Percentiles rank a stretch among this genome's conserved stretches.
Evolutionary conservation across 2,113 vertebrate species (phyloP).

Genomic region (Noturus placidus): DNA sequence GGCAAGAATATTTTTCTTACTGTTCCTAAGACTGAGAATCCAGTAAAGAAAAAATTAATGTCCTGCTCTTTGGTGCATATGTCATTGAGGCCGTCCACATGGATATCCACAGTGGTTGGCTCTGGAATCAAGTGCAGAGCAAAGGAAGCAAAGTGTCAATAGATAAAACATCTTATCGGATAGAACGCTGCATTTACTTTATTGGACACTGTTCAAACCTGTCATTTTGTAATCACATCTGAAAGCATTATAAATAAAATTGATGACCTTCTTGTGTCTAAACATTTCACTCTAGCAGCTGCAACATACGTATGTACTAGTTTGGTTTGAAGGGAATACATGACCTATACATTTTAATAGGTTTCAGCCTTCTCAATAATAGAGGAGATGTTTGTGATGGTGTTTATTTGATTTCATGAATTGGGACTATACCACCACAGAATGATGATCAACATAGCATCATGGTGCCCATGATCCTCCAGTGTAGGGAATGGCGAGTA

Average conservation of each 20-base stretch:
- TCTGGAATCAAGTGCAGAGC: conserved; percentile 69
- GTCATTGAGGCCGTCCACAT: conserved; percentile 91
- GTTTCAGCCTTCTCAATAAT: neutral
- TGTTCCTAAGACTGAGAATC: conserved; percentile 91
- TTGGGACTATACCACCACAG: neutral
- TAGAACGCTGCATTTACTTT: neutral
- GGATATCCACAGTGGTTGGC: conserved; percentile 89
- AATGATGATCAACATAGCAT: neutral
- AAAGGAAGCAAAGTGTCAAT: neutral
- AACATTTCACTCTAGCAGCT: neutral
- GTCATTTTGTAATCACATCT: neutral
- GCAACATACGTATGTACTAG: neutral
- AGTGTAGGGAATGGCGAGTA: neutral
- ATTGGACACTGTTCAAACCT: neutral
- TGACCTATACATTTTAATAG: neutral
- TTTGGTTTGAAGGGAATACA: neutral
- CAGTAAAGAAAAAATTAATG: conserved; percentile 96
- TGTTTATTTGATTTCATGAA: neutral
- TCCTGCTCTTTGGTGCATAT: conserved; percentile 96
- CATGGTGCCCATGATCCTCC: neutral
- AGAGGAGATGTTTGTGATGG: neutral
- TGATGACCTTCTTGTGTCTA: neutral
- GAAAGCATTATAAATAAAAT: neutral
- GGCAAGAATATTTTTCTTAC: conserved; percentile 63
- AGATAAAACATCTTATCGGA: neutral